Evolutionary conservation across 30 jellyfish, hydroid and myxozoan species (phyloP).

Genomic region (Cassiopea xamachana): DNA sequence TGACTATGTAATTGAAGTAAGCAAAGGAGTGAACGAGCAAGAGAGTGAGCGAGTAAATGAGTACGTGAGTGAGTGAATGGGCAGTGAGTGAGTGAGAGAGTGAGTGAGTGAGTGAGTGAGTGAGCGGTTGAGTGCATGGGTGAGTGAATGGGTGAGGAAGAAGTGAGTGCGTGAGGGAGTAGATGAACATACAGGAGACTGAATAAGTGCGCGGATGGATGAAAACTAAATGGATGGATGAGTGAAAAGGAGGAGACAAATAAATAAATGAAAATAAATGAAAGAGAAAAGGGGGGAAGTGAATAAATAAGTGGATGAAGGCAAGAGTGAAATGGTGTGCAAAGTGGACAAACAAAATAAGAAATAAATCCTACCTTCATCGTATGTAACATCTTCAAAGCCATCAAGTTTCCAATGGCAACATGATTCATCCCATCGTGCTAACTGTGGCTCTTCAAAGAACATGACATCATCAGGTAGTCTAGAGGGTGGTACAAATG

Average conservation of each 20-base stretch:
- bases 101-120: not conserved
- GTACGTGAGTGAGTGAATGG: not conserved
- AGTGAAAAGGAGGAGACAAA: not conserved
- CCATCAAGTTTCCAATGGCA: conserved; percentile 93
- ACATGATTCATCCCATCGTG: conserved; percentile 92
- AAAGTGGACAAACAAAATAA: too few relatives aligned
- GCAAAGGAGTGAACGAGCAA: not conserved
- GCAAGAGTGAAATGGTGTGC: too few relatives aligned
- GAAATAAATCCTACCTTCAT: conserved; percentile 63
- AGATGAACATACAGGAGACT: not conserved
- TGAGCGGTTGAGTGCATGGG: not conserved
- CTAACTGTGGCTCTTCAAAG: conserved; percentile 94
- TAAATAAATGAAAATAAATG: not conserved
- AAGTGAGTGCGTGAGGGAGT: not conserved
- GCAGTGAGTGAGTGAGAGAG: not conserved
- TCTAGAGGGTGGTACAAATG: conserved; percentile 25
- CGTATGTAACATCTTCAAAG: conserved; percentile 75
- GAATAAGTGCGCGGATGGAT: too few relatives aligned
- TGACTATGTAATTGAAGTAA: not conserved
- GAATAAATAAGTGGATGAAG: not conserved
- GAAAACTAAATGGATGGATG: too few relatives aligned
- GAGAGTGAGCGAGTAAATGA: not conserved
- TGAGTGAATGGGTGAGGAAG: too few relatives aligned
- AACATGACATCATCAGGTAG: conserved; percentile 68
- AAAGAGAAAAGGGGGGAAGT: not conserved